Evolutionary conservation across 2,888 invertebrate genomes (phyloP).

Genomic region (Microchrysa polita): DNA sequence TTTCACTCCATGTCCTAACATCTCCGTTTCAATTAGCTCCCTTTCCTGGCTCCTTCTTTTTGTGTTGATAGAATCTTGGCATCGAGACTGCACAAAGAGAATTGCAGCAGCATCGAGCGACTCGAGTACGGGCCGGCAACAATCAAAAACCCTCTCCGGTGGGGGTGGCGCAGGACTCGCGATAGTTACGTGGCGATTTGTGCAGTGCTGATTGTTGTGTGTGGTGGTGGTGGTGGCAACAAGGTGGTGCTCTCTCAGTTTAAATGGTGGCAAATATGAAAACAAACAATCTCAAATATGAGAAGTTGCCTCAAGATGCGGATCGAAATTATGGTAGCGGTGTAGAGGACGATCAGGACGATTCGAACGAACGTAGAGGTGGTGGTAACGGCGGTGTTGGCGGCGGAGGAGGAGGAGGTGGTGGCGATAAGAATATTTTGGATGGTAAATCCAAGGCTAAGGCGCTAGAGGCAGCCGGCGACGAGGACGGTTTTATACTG

Average conservation of each 20-base stretch:
- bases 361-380: slow-evolving; percentile 58
- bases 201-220: no score
- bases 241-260: background rate
- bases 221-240: no score
- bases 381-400: slow-evolving; percentile 55
- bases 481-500: slow-evolving; percentile 38
- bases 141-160: no score
- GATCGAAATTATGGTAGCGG: slow-evolving; percentile 60
- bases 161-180: no score
- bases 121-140: no score
- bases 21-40: no score
- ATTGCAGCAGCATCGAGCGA: no score
- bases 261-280: slow-evolving; percentile 55
- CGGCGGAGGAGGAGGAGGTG: slow-evolving; percentile 59
- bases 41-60: no score
- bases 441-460: slow-evolving; percentile 56
- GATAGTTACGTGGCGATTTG: no score
- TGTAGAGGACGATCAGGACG: slow-evolving; percentile 53
- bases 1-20: no score
- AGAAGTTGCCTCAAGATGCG: slow-evolving; percentile 63
- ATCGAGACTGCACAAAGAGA: no score
- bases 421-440: slow-evolving; percentile 61
- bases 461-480: slow-evolving; percentile 5
- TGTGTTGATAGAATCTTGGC: no score
- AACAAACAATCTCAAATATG: slow-evolving; percentile 62